Evolutionary conservation across 92 coral and sea anemone species (phyloP), one percentile per base, ranked within the genome.

Genomic region (Bergia sp.): DNA sequence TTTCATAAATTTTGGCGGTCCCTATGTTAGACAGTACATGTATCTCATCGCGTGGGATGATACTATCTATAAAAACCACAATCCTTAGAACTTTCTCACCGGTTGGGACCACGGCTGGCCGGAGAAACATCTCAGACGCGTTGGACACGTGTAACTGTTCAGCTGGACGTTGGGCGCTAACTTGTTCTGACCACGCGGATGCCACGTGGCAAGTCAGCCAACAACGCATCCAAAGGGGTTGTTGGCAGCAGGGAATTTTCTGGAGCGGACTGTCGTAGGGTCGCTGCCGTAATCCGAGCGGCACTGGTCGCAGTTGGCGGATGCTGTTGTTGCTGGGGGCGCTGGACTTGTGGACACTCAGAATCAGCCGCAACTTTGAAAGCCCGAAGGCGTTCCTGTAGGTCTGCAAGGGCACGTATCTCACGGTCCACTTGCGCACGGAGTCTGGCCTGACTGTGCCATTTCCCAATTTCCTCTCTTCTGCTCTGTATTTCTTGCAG

Each of bases 221-320:
- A 40, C 79, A 74, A 38, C 18, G 79, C 40, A 74, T 74, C 79
- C 20, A 74, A 40, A 40, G 79, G 49, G 43, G 77, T 29, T 72
- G 77, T 49, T 74, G 79, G 79, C 18, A 74, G 49, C 18, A 40
- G 40, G 43, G 40, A n/a, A 74, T 13, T 74, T 74, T 74, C 79
- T 74, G 43, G 79, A 11, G 79, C 43, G 40, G 49, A 74, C 40
- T 74, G 79, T 23, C 47, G 44, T 74, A 74, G n/a, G 49, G 79
- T 39, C 40, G 47, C 43, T 38, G 79, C 79, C 79, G 44, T 74
- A 36, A 74, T 74, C 47, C 43, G 79, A 37, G 79, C 79, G 79
- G 79, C 44, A 10, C 43, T 13, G 40, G 79, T 37, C 47, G 40
- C 43, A 37, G 40, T 37, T 36, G 79, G 79, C 40, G 0, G 47